Base-by-base conservation (phyloP, 2,797 vertebrate species). In the Danio tinwini region DNA sequence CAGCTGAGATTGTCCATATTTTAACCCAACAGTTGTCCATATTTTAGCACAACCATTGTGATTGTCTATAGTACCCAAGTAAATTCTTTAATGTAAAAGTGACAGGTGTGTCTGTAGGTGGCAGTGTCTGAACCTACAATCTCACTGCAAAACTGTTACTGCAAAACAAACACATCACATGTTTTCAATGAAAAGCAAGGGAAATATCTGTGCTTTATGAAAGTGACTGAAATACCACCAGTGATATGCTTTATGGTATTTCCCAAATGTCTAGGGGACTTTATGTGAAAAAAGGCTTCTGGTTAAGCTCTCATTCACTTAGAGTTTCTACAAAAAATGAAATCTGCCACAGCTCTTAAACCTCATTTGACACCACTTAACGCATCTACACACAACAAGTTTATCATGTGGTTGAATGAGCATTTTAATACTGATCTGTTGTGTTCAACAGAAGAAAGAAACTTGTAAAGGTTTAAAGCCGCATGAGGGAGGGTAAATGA, bases 31-130 rank as follows among this genome's bases (percentile, higher is more conserved):
- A n/a, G n/a, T n/a, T n/a, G n/a, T n/a, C n/a, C n/a, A n/a, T n/a
- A n/a, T n/a, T n/a, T n/a, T n/a, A n/a, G n/a, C n/a, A n/a, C n/a
- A n/a, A n/a, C n/a, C n/a, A n/a, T n/a, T n/a, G n/a, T n/a, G n/a
- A n/a, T n/a, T n/a, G n/a, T n/a, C n/a, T n/a, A n/a, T n/a, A n/a
- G n/a, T n/a, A n/a, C n/a, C n/a, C n/a, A n/a, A n/a, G n/a, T n/a
- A n/a, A n/a, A n/a, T n/a, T n/a, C n/a, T n/a, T n/a, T n/a, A n/a
- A n/a, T n/a, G n/a, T n/a, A n/a, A 56, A 11, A 45, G 63, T 67
- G 56, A 82, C 70, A 45, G 79, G 64, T 59, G 42, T 13, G 40
- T 67, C 67, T 79, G 73, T 78, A 85, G 78, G 76, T 69, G 64
- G 52, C 50, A 42, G 58, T 39, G 49, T 56, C 67, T 64, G 78